phyloP scores from a whole-genome alignment of 2,113 vertebrate genomes.

The Anhinga anhinga region DNA sequence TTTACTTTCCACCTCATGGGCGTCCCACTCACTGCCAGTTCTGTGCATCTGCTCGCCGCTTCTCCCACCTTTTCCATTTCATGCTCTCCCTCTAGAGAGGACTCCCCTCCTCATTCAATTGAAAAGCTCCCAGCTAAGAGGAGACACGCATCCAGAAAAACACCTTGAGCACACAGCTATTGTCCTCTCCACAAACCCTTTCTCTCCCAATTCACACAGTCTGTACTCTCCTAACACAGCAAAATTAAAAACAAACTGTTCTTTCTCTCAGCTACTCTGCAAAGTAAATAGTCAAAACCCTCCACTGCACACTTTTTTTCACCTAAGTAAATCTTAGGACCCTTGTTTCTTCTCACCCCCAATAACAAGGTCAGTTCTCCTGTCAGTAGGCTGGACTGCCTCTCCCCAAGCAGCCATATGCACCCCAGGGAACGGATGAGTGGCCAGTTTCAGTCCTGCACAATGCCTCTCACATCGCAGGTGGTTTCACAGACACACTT shows the following conservation, averaged over 20 bases:
- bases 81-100: neutral
- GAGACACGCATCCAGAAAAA: neutral
- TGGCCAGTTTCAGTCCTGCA: neutral
- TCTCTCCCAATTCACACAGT: neutral
- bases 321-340: neutral
- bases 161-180: neutral
- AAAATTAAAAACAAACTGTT: slow-evolving; percentile 8
- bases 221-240: neutral
- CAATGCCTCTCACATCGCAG: neutral
- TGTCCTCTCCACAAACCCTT: neutral
- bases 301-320: neutral
- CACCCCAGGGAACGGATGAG: neutral
- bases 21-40: neutral
- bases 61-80: neutral
- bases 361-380: neutral
- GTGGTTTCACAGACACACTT: neutral
- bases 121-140: neutral
- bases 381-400: neutral
- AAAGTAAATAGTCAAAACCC: slow-evolving; percentile 6
- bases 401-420: neutral
- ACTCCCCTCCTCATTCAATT: neutral
- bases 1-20: neutral
- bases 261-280: neutral
- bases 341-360: neutral
- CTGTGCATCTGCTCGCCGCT: neutral